phyloP scores from a whole-genome alignment of 2,113 vertebrate species.

The Dissostichus mawsoni region DNA sequence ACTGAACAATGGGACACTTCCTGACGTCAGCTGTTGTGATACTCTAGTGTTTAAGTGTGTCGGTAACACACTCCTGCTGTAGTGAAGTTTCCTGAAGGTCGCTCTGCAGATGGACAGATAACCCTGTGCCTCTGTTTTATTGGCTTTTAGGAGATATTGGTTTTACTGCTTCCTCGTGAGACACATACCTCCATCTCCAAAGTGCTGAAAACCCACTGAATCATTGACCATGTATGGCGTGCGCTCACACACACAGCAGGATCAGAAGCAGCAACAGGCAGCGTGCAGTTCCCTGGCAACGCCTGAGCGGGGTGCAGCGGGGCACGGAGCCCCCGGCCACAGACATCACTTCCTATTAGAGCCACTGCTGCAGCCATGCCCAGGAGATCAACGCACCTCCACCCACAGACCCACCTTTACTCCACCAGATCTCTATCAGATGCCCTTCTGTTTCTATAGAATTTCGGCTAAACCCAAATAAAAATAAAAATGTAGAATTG shows the following conservation, averaged over 20 bases:
- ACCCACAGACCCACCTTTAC: slow-evolving; percentile 71
- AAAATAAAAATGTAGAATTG: too few relatives aligned
- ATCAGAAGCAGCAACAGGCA: slow-evolving; percentile 72
- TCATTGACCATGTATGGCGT: slow-evolving; percentile 80
- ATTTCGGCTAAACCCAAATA: too few relatives aligned
- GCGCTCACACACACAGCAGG: slow-evolving; percentile 43
- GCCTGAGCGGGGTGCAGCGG: slow-evolving; percentile 54
- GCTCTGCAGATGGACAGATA: slow-evolving; percentile 44
- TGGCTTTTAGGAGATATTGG: slow-evolving; percentile 42
- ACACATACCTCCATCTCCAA: slow-evolving; percentile 68
- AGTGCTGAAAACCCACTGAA: slow-evolving; percentile 69
- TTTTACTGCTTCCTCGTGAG: slow-evolving; percentile 64
- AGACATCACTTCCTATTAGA: slow-evolving; percentile 81
- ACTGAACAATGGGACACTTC: slow-evolving; percentile 69
- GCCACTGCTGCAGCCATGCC: slow-evolving; percentile 69
- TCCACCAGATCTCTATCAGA: slow-evolving; percentile 31
- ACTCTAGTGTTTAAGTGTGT: slow-evolving; percentile 52
- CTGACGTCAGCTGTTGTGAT: slow-evolving; percentile 78
- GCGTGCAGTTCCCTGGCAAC: slow-evolving; percentile 80
- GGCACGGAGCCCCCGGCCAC: slow-evolving; percentile 62
- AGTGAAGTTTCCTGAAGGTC: slow-evolving; percentile 39
- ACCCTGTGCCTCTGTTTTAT: slow-evolving; percentile 44
- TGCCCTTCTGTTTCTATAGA: too few relatives aligned
- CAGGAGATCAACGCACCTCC: slow-evolving; percentile 68
- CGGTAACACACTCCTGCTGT: slow-evolving; percentile 38